phyloP scores from a whole-genome alignment of 1,140 invertebrate species.

The Diachasma alloeum region DNA sequence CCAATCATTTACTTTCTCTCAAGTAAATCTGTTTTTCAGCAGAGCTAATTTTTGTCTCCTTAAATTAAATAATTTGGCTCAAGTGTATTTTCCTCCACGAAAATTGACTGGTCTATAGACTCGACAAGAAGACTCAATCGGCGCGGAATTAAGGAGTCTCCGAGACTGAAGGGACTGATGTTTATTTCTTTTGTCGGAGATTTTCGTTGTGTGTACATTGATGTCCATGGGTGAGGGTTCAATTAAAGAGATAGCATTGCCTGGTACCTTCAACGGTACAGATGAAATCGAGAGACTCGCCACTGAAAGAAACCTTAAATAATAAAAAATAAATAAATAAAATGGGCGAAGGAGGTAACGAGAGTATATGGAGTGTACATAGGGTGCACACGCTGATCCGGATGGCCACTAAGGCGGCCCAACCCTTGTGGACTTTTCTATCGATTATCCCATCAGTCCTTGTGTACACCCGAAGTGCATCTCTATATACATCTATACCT shows the following conservation, averaged over 20 bases:
- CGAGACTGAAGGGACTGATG: not conserved
- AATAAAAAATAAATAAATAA: not conserved
- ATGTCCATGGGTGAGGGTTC: not conserved
- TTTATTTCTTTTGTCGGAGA: not conserved
- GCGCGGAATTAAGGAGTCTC: no score
- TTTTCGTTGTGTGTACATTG: conserved; percentile 9
- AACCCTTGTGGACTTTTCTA: conserved; percentile 65
- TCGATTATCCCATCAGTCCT: conserved; percentile 61
- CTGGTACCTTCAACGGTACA: not conserved
- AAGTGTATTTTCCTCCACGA: not conserved
- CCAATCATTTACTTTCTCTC: no score
- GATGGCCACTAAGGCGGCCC: conserved; percentile 55
- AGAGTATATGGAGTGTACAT: not conserved
- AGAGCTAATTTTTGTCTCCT: no score
- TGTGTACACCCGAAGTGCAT: conserved; percentile 37
- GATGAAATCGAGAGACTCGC: not conserved
- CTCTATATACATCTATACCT: not conserved
- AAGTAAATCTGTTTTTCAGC: no score
- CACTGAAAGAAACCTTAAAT: not conserved
- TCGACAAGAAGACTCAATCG: no score
- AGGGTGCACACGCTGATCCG: conserved; percentile 30
- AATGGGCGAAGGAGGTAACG: not conserved
- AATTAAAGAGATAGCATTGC: conserved; percentile 8
- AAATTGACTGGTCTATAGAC: not conserved
- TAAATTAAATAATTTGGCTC: no score